phyloP scores from a whole-genome alignment of 2,797 vertebrate species.

The Limosa lapponica region DNA sequence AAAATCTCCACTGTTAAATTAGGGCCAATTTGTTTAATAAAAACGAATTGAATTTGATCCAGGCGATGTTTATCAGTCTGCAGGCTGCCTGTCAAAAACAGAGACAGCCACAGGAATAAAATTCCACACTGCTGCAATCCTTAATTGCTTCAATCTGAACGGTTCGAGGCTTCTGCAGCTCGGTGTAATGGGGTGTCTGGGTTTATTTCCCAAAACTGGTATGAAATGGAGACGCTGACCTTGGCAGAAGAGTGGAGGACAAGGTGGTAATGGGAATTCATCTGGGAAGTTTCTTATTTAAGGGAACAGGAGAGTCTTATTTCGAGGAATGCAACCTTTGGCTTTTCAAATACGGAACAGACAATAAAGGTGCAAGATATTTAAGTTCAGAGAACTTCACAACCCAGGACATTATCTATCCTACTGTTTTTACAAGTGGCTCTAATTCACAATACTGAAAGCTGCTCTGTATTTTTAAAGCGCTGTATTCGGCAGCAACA shows the following conservation, averaged over 20 bases:
- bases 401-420: not conserved
- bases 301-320: not conserved
- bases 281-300: not conserved
- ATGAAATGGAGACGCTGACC: not conserved
- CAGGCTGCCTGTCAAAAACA: not conserved
- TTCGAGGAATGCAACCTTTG: not conserved
- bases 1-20: not conserved
- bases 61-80: not conserved
- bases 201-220: not conserved
- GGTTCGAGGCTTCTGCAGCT: not conserved
- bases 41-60: not conserved
- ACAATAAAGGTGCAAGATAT: not conserved
- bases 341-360: not conserved
- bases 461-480: not conserved
- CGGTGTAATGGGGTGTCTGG: not conserved
- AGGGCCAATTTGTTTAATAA: not conserved
- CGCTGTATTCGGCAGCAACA: not conserved
- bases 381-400: not conserved
- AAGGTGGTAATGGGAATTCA: not conserved
- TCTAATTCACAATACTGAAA: not conserved
- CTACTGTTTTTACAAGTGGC: not conserved
- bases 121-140: not conserved
- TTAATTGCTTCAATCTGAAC: not conserved
- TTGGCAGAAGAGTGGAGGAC: not conserved
- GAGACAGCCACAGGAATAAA: not conserved